phyloP scores from a whole-genome alignment of 2,113 vertebrate genomes.

The Cephalopholis sonnerati region DNA sequence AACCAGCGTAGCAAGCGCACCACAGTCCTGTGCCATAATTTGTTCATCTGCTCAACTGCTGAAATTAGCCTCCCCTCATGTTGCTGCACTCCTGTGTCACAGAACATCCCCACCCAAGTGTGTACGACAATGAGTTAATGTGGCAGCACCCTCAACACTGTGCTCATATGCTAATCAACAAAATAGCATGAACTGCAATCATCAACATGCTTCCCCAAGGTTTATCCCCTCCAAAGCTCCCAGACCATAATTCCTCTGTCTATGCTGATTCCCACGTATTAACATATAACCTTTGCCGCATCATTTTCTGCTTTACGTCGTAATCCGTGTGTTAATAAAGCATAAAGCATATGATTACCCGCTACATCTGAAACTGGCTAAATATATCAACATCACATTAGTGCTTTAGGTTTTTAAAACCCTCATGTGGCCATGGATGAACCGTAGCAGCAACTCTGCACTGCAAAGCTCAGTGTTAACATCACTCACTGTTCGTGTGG shows the following conservation, averaged over 20 bases:
- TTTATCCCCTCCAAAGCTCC: conserved; percentile 36
- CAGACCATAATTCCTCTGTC: conserved; percentile 27
- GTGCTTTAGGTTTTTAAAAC: conserved; percentile 33
- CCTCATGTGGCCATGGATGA: not conserved
- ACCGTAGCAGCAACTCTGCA: not conserved
- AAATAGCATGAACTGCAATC: conserved; percentile 38
- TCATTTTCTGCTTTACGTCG: conserved; percentile 25
- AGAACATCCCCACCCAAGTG: conserved; percentile 48
- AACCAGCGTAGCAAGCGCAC: conserved; percentile 8
- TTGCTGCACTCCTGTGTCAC: conserved; percentile 42
- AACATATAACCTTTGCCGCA: conserved; percentile 19
- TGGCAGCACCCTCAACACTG: conserved; percentile 48
- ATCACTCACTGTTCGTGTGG: conserved; percentile 24
- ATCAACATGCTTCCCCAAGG: conserved; percentile 44
- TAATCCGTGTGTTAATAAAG: conserved; percentile 45
- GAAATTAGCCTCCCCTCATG: conserved; percentile 43
- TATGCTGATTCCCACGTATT: conserved; percentile 1
- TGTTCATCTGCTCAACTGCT: conserved; percentile 22
- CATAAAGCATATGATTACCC: conserved; percentile 36
- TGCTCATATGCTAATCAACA: conserved; percentile 46
- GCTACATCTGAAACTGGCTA: conserved; percentile 36
- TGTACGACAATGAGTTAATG: conserved; percentile 18
- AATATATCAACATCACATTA: conserved; percentile 46
- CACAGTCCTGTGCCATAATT: conserved; percentile 16
- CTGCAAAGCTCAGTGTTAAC: conserved; percentile 25